Evolutionary conservation across 2,113 vertebrate species (phyloP).

Genomic region (Actinemys pallida): DNA sequence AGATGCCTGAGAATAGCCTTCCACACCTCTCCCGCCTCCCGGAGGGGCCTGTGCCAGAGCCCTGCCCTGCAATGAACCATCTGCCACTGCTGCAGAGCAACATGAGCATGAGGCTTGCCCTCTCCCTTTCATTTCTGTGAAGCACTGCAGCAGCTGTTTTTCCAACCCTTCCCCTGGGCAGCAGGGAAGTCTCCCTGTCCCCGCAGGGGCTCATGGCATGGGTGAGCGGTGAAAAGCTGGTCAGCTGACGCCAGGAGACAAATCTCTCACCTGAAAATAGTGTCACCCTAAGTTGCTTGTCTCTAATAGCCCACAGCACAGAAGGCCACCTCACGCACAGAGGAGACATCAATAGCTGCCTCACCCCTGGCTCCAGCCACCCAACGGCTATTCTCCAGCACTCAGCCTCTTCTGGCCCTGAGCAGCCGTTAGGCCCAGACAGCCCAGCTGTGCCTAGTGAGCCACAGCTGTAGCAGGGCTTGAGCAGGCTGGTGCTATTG

Average conservation of each 20-base stretch:
- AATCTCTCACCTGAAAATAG: neutral
- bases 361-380: neutral
- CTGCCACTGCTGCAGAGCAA: neutral
- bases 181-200: neutral
- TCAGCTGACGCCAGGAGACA: neutral
- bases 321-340: fast-evolving
- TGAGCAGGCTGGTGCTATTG: neutral
- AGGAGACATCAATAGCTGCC: neutral
- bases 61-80: fast-evolving
- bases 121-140: fast-evolving
- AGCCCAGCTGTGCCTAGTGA: neutral
- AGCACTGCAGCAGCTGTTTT: neutral
- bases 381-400: neutral
- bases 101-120: neutral
- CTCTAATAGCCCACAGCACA: neutral
- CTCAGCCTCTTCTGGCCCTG: no score
- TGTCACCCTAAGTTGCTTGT: no score
- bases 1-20: neutral
- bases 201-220: neutral
- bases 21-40: neutral
- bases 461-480: neutral
- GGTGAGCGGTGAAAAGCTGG: neutral
- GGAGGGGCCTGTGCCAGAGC: fast-evolving
- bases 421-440: neutral
- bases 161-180: neutral